Evolutionary conservation across 2,888 invertebrate genomes (phyloP).

Genomic region (Gastracanthus pulcherrimus): DNA sequence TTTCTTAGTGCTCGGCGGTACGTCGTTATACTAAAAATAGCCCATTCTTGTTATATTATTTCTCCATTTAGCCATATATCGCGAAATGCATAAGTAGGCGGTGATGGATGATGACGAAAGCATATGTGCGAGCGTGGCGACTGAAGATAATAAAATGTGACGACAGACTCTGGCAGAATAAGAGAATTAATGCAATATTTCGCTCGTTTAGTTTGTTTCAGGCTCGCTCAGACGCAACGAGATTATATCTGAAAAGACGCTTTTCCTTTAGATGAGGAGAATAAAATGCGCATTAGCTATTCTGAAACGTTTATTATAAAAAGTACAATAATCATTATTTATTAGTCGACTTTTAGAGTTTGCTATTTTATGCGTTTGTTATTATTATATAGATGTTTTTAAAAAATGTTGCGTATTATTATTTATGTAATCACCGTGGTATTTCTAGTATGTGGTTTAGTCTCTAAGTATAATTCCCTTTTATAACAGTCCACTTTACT

Average conservation of each 20-base stretch:
- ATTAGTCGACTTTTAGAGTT: too few relatives aligned
- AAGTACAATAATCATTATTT: too few relatives aligned
- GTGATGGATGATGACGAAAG: slow-evolving; percentile 42
- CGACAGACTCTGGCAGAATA: slow-evolving; percentile 11
- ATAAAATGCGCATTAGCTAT: too few relatives aligned
- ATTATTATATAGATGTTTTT: too few relatives aligned
- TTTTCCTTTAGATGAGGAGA: too few relatives aligned
- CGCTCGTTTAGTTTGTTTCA: slow-evolving; percentile 12
- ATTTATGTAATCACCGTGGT: too few relatives aligned
- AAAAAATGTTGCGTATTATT: too few relatives aligned
- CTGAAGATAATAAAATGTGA: slow-evolving; percentile 43
- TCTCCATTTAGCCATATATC: slow-evolving; percentile 8
- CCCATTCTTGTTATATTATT: slow-evolving; percentile 18
- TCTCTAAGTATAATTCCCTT: too few relatives aligned
- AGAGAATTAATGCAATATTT: slow-evolving; percentile 40
- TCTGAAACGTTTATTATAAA: too few relatives aligned
- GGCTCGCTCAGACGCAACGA: background rate
- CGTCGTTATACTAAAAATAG: slow-evolving; percentile 11
- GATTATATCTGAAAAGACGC: background rate
- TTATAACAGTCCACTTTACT: too few relatives aligned
- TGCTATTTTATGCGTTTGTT: too few relatives aligned
- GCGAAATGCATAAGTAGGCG: slow-evolving; percentile 20
- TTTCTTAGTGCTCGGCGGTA: background rate
- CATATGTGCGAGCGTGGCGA: background rate
- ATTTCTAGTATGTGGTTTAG: too few relatives aligned